phyloP scores from a whole-genome alignment of 2,113 vertebrate genomes.

The Gorsachius goisagi region DNA sequence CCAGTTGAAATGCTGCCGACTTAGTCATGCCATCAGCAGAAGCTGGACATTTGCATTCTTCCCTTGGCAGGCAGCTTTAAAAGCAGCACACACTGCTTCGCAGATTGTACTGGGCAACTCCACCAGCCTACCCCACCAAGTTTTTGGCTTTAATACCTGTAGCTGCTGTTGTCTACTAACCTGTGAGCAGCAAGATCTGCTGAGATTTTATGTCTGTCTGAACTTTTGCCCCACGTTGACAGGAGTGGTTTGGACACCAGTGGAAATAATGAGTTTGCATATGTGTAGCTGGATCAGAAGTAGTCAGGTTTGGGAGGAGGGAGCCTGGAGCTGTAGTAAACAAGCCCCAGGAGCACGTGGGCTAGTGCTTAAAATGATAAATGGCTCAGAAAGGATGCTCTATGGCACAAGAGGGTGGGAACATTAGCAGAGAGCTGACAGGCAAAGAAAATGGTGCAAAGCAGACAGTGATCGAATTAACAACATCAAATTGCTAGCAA shows the following conservation, averaged over 20 bases:
- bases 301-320: neutral
- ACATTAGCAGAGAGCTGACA: neutral
- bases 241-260: neutral
- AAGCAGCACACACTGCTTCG: rapidly evolving
- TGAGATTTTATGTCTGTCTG: neutral
- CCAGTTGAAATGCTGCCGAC: slow-evolving; percentile 1
- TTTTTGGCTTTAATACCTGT: neutral
- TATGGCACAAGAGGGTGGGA: neutral
- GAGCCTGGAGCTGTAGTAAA: neutral
- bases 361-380: neutral
- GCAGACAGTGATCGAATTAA: neutral
- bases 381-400: neutral
- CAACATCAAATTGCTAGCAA: neutral
- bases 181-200: neutral
- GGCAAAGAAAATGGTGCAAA: neutral
- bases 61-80: neutral
- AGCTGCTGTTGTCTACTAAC: neutral
- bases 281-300: neutral
- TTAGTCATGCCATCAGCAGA: neutral
- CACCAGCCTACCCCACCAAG: neutral
- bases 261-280: neutral
- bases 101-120: neutral
- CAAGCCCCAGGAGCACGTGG: neutral
- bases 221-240: rapidly evolving
- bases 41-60: neutral